phyloP scores from a whole-genome alignment of 2,888 invertebrate genomes.

The Bellardia pandia region DNA sequence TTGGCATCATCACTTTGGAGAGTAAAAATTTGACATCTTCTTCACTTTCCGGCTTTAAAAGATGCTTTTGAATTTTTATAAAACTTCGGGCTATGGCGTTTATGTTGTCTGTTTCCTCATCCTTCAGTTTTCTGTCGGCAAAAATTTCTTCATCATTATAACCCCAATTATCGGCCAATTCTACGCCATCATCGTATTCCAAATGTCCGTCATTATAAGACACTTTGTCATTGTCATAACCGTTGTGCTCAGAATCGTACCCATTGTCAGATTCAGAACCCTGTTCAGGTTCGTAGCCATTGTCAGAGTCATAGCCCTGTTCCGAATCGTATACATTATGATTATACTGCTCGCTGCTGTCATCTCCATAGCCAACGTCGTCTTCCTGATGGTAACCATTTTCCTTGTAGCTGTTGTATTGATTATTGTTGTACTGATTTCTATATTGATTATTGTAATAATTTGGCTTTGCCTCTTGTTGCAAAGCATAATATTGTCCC shows the following conservation, averaged over 20 bases:
- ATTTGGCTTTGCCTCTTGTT: conserved; percentile 21
- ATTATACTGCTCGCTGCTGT: conserved; percentile 7
- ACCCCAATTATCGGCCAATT: conserved; percentile 60
- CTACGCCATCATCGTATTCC: conserved; percentile 57
- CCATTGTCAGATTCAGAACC: conserved; percentile 13
- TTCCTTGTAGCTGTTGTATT: background rate
- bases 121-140: conserved; percentile 60
- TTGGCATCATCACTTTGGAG: background rate
- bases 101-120: background rate
- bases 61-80: conserved; percentile 52
- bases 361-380: background rate
- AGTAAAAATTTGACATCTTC: conserved; percentile 24
- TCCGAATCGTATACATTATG: conserved; percentile 18
- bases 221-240: conserved; percentile 46
- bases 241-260: background rate
- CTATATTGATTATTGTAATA: conserved; percentile 26
- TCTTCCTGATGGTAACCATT: background rate
- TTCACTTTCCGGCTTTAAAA: conserved; percentile 55
- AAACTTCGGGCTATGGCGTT: background rate
- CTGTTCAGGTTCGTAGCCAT: background rate
- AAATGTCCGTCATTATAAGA: conserved; percentile 33
- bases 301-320: background rate
- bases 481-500: conserved; percentile 70
- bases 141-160: conserved; percentile 58
- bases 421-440: background rate